Evolutionary conservation across 2,113 vertebrate genomes (phyloP).

Genomic region (Scopus umbretta): DNA sequence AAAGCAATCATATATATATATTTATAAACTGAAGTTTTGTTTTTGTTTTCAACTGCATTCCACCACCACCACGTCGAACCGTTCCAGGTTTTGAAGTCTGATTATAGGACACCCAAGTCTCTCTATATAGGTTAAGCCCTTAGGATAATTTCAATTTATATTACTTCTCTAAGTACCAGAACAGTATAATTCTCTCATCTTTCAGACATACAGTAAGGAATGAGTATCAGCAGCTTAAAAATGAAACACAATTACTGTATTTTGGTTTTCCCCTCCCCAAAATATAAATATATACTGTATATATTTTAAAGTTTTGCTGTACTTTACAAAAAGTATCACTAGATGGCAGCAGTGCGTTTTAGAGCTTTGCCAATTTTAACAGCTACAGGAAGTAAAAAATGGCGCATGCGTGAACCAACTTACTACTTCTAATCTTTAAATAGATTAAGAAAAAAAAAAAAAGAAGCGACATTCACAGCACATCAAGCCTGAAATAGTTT

Average conservation of each 20-base stretch:
- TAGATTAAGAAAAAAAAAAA: constrained; percentile 64
- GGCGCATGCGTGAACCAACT: constrained; percentile 73
- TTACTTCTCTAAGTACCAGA: constrained; percentile 57
- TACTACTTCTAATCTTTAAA: constrained; percentile 65
- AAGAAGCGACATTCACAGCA: constrained; percentile 89
- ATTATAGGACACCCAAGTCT: background rate
- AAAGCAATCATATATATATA: constrained; percentile 77
- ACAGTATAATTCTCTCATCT: constrained; percentile 62
- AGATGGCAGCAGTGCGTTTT: constrained; percentile 75
- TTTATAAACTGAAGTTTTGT: constrained; percentile 57
- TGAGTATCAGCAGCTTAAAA: constrained; percentile 78
- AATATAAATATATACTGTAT: constrained; percentile 83
- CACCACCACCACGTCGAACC: constrained; percentile 31
- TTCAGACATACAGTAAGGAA: constrained; percentile 73
- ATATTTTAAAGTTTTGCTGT: constrained; percentile 75
- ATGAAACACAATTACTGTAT: constrained; percentile 71
- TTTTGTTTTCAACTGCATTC: constrained; percentile 59
- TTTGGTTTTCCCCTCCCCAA: constrained; percentile 71
- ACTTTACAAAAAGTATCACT: constrained; percentile 77
- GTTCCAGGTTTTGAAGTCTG: constrained; percentile 61
- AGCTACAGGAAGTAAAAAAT: constrained; percentile 76
- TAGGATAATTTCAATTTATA: constrained; percentile 65
- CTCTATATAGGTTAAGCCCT: constrained; percentile 69
- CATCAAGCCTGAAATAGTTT: constrained; percentile 90
- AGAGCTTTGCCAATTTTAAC: constrained; percentile 73